phyloP scores from a whole-genome alignment of 2,113 vertebrate genomes.

The Xyliphius kryptos region DNA sequence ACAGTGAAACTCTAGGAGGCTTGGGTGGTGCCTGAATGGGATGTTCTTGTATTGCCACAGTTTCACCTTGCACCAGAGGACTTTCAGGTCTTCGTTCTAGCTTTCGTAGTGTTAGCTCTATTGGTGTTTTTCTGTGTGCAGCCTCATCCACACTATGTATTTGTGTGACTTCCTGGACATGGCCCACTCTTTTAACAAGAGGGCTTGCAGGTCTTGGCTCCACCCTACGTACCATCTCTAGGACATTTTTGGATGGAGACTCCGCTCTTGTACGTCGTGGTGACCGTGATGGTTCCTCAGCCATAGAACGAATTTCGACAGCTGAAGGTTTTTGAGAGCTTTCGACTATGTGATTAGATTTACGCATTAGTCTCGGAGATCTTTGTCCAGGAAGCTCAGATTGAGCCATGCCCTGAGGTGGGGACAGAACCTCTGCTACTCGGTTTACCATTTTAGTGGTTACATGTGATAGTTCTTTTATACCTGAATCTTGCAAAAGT shows the following conservation, averaged over 20 bases:
- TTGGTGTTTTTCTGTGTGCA: slow-evolving; percentile 52
- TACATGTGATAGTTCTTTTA: slow-evolving; percentile 35
- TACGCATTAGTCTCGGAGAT: slow-evolving; percentile 48
- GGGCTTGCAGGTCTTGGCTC: slow-evolving; percentile 64
- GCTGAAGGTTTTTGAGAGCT: slow-evolving; percentile 55
- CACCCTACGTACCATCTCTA: slow-evolving; percentile 60
- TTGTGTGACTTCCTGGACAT: slow-evolving; percentile 53
- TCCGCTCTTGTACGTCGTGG: slow-evolving; percentile 50
- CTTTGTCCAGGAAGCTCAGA: slow-evolving; percentile 63
- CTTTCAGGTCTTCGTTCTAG: slow-evolving; percentile 64
- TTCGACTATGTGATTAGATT: slow-evolving; percentile 57
- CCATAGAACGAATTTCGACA: slow-evolving; percentile 43
- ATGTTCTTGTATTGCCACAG: slow-evolving; percentile 45
- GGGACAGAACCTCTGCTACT: slow-evolving; percentile 40
- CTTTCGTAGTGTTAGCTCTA: slow-evolving; percentile 54
- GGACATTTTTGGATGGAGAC: slow-evolving; percentile 51
- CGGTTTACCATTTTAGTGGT: slow-evolving; percentile 38
- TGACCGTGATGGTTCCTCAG: slow-evolving; percentile 36
- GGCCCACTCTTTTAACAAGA: slow-evolving; percentile 59
- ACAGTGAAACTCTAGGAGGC: slow-evolving; percentile 39
- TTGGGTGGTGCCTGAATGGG: slow-evolving; percentile 46
- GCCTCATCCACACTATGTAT: slow-evolving; percentile 49
- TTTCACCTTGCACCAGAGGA: slow-evolving; percentile 58
- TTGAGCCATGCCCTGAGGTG: slow-evolving; percentile 60
- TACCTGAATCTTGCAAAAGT: slow-evolving; percentile 31